Conservation (phyloP, 2,113 vertebrate species). For the Chaetura pelagica region DNA sequence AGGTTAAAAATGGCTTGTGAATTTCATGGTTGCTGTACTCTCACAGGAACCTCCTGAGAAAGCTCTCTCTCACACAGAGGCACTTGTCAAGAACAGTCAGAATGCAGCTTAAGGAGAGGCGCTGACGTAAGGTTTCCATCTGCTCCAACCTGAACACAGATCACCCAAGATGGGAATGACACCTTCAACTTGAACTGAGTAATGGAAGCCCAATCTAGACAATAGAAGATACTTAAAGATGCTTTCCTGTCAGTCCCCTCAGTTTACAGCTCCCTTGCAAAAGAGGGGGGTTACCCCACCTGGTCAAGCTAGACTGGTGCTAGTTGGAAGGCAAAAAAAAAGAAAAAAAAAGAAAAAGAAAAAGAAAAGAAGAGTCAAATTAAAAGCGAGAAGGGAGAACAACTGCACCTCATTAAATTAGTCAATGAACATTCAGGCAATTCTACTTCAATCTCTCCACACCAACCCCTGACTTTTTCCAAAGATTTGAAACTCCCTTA, state of each 20-base stretch:
- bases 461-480: not conserved
- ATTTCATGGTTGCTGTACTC: not conserved
- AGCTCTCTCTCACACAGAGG: slow-evolving; percentile 3
- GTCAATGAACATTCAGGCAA: not conserved
- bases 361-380: not conserved
- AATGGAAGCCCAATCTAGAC: not conserved
- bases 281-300: not conserved
- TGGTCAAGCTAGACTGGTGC: not conserved
- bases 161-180: not conserved
- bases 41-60: not conserved
- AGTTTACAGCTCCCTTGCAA: not conserved
- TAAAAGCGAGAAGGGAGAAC: not conserved
- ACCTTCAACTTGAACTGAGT: not conserved
- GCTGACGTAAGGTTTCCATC: slow-evolving; percentile 54
- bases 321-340: not conserved
- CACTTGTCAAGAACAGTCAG: slow-evolving; percentile 2
- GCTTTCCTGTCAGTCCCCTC: not conserved
- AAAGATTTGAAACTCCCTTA: not conserved
- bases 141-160: not conserved
- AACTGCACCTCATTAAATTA: not conserved
- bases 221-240: not conserved
- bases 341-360: not conserved
- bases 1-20: slow-evolving; percentile 2
- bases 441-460: not conserved
- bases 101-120: slow-evolving; percentile 17